Evolutionary conservation across 1,140 invertebrate species (phyloP), one percentile per base, ranked within the genome.

Genomic region (Pseudomyrmex gracilis): DNA sequence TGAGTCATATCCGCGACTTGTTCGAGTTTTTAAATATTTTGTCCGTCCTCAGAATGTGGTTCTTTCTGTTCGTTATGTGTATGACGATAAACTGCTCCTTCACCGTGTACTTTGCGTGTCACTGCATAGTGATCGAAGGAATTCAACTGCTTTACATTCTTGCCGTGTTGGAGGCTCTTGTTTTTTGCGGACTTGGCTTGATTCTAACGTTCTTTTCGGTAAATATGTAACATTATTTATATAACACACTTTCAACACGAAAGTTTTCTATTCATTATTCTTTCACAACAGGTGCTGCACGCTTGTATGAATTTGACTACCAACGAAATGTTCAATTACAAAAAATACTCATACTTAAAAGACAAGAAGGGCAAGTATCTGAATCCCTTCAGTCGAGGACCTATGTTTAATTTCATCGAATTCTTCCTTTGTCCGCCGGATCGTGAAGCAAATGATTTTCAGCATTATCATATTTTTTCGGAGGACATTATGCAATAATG

Each of bases 281-380:
- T 74, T 76, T 74, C 86, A 85, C 63, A 63, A 61, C 92, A 98
- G 97, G 96, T 98, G 49, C 93, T 98, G 9, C 97, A 98, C 91
- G 97, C 97, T 1, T 98, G 97, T 88, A 97, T 98, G 96, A 99
- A 98, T 94, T 93, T 99, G 15, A 99, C 98, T 9, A 98, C 98
- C 17, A 99, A 99, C 92, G 98, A 99, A 94, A 97, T 98, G 96
- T 98, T 98, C 89, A 98, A 98, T 94, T 98, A 98, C 90, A 98
- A 98, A 91, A 95, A 97, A 22, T 99, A 98, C 91, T 96, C 97
- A 0, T 98, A 99, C 92, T 93, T 99, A 70, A 95, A 97, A 47
- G 98, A 98, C 90, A 97, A 97, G 89, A 96, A 97, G 78, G 98
- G 98, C 0, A 96, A 97, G 85, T 98, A 98, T 89, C 96, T 97